Conservation (phyloP, 2,113 vertebrate species). For the Pavo muticus region DNA sequence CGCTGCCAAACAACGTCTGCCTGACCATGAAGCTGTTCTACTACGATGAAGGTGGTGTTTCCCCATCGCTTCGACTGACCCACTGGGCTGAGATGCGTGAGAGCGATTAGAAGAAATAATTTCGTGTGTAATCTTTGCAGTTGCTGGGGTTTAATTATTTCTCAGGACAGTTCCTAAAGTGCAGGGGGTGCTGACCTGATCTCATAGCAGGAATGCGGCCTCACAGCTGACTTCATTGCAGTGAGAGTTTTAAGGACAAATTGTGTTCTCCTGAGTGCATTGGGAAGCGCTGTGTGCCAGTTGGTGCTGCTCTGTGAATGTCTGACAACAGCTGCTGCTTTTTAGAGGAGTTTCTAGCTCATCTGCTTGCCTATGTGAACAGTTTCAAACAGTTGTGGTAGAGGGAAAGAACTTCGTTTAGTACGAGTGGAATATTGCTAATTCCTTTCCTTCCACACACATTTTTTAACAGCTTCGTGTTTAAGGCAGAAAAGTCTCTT, state of each 20-base stretch:
- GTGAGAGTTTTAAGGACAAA: neutral
- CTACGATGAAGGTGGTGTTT: constrained; percentile 87
- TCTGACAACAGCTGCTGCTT: neutral
- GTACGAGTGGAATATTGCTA: neutral
- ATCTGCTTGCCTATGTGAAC: neutral
- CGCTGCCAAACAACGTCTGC: constrained; percentile 87
- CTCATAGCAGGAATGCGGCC: neutral
- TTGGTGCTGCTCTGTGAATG: neutral
- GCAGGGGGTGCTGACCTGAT: neutral
- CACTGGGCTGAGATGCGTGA: neutral
- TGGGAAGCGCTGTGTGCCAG: neutral
- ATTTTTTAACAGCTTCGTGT: neutral
- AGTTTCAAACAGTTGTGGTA: neutral
- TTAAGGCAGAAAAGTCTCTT: neutral
- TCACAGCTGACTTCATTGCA: neutral
- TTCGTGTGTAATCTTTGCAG: neutral
- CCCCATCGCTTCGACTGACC: neutral
- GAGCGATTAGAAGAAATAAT: neutral
- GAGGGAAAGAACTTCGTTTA: neutral
- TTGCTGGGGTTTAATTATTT: neutral
- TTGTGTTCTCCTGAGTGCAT: rapidly evolving
- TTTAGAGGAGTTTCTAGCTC: neutral
- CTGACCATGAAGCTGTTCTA: constrained; percentile 96
- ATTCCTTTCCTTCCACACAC: rapidly evolving
- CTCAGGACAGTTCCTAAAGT: rapidly evolving